Conservation (phyloP, 2,888 invertebrate genomes). For the Sarcophaga rosellei region DNA sequence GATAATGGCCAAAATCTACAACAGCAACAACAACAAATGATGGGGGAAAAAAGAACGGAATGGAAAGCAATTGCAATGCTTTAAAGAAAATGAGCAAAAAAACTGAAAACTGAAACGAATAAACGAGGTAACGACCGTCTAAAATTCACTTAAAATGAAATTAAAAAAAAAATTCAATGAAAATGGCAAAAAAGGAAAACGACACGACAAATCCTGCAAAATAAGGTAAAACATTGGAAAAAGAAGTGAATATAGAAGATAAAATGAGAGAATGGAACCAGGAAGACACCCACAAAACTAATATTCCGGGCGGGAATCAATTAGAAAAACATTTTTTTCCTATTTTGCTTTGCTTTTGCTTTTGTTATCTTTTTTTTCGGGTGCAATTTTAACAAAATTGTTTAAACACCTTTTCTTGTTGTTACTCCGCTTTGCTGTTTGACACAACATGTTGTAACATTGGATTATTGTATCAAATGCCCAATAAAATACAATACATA, state of each 20-base stretch:
- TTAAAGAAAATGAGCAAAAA: neutral
- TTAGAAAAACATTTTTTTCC: conserved; percentile 60
- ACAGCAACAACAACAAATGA: neutral
- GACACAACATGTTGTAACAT: conserved; percentile 40
- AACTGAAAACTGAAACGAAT: neutral
- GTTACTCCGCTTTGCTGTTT: conserved; percentile 21
- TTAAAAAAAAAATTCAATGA: conserved; percentile 22
- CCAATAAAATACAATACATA: neutral
- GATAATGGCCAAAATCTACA: conserved; percentile 26
- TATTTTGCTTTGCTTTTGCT: neutral
- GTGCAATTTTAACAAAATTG: conserved; percentile 56
- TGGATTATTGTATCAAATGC: conserved; percentile 22
- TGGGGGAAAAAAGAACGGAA: neutral
- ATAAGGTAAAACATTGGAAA: too few species aligned
- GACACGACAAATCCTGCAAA: neutral
- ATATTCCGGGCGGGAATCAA: conserved; percentile 68
- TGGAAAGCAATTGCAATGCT: neutral
- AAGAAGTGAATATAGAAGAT: too few species aligned
- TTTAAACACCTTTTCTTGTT: conserved; percentile 55
- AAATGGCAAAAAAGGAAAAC: conserved; percentile 19
- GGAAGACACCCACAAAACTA: conserved; percentile 53
- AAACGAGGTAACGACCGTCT: too few species aligned
- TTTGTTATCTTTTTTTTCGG: conserved; percentile 32
- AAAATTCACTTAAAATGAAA: conserved; percentile 53
- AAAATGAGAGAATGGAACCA: neutral